Evolutionary conservation across 1,140 invertebrate species (phyloP), one percentile per base, ranked within the genome.

Genomic region (Xylocopa sonorina): DNA sequence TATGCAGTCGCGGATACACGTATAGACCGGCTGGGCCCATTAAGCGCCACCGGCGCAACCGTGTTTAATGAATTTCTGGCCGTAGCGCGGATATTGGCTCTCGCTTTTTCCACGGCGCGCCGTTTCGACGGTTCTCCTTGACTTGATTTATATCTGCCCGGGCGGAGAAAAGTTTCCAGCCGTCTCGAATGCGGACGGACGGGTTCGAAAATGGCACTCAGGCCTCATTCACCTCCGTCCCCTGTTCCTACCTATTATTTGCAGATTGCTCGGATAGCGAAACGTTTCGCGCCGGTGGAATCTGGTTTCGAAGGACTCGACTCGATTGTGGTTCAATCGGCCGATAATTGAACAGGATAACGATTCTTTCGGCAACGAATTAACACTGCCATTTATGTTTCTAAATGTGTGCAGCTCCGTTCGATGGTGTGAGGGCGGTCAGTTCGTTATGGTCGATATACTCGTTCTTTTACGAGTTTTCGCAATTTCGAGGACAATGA

Each of bases 141-240:
- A 64, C 68, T 73, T 78, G 77, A 78, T 78, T 78, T 78, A 78
- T 78, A n/a, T n/a, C n/a, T n/a, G n/a, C n/a, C n/a, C 68, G 76
- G 67, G 32, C 67, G 58, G 12, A 32, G 58, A 18, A 27, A 78
- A 78, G 46, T 34, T 64, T 53, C 68, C 57, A 63, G 34, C 48
- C 38, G 34, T 41, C 50, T 46, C 48, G 55, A 60, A 48, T n/a
- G n/a, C 51, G 29, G 21, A 38, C 21, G 9, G 41, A 60, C 27
- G 50, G 34, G 14, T 55, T 57, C 38, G 43, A 41, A 48, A 71
- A 78, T n/a, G 55, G 27, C 34, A 60, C 34, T 0, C 27, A 32
- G 24, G 16, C n/a, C 50, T 64, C 41, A 21, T 38, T 38, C 32
- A 38, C 12, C 27, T 29, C 38, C 50, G 41, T 53, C 57, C 41